These are phyloP conservation scores for Ariolimax columbianus DNA, from an alignment of 2,888 invertebrate genomes.

Conservation along the genomic window DNA sequence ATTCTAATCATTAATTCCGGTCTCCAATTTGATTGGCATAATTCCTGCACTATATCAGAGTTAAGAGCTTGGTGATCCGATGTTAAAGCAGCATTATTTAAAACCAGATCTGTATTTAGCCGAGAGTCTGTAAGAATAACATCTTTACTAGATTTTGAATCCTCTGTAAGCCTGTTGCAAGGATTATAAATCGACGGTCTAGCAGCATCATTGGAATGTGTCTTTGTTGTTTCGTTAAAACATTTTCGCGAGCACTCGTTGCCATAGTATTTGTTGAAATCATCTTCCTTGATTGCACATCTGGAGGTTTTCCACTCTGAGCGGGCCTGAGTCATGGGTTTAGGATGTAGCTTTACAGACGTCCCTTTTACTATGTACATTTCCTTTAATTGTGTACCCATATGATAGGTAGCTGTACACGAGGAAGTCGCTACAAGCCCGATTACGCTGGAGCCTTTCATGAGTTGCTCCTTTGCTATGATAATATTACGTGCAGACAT, in stretches of 20 bases:
- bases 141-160: no score
- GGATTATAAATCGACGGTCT: no score
- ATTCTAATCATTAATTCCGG: no score
- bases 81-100: no score
- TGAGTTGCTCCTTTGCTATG: not conserved
- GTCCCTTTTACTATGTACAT: not conserved
- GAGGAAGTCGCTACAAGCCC: not conserved
- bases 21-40: no score
- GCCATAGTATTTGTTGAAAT: not conserved
- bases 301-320: not conserved
- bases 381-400: not conserved
- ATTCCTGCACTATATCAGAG: no score
- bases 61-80: no score
- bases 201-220: no score
- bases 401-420: not conserved
- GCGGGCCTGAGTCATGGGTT: not conserved
- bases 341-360: not conserved
- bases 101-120: no score
- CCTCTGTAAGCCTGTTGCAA: no score
- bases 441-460: not conserved
- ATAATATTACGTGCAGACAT: not conserved
- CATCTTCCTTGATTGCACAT: not conserved
- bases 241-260: not conserved
- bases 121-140: no score
- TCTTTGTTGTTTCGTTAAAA: not conserved